Conservation (phyloP, 2,888 invertebrate genomes). For the Callyntrura guangdongensis region DNA sequence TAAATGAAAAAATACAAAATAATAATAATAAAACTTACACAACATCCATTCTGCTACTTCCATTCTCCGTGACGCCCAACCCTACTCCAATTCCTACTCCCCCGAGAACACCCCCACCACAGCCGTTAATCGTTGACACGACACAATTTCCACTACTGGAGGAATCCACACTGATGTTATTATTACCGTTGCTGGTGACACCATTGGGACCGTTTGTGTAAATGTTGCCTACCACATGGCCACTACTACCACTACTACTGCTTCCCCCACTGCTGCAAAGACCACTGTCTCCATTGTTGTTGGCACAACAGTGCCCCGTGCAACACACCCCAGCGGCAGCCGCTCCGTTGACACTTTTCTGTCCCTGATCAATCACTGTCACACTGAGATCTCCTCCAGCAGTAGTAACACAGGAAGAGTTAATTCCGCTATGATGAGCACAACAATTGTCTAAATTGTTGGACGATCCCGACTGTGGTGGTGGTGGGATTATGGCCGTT, state of each 20-base stretch:
- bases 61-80: constrained; percentile 52
- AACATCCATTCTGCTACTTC: constrained; percentile 67
- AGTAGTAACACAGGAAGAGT: constrained; percentile 6
- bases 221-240: constrained; percentile 67
- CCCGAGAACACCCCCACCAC: constrained; percentile 59
- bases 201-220: constrained; percentile 73
- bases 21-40: constrained; percentile 50
- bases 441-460: constrained; percentile 61
- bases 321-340: constrained; percentile 5
- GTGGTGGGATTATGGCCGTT: constrained; percentile 79
- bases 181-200: constrained; percentile 33
- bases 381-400: constrained; percentile 54
- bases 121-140: constrained; percentile 50
- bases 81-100: constrained; percentile 37
- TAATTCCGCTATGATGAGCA: constrained; percentile 22
- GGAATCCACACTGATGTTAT: constrained; percentile 3
- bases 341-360: constrained; percentile 8
- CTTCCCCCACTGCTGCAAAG: constrained; percentile 39
- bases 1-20: neutral
- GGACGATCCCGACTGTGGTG: constrained; percentile 45
- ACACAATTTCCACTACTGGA: constrained; percentile 58
- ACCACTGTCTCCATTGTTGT: constrained; percentile 53
- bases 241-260: constrained; percentile 16
- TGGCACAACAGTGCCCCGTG: constrained; percentile 42
- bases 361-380: constrained; percentile 64